Base-by-base conservation (phyloP, 1,140 invertebrate species). In the Heliconius nattereri region DNA sequence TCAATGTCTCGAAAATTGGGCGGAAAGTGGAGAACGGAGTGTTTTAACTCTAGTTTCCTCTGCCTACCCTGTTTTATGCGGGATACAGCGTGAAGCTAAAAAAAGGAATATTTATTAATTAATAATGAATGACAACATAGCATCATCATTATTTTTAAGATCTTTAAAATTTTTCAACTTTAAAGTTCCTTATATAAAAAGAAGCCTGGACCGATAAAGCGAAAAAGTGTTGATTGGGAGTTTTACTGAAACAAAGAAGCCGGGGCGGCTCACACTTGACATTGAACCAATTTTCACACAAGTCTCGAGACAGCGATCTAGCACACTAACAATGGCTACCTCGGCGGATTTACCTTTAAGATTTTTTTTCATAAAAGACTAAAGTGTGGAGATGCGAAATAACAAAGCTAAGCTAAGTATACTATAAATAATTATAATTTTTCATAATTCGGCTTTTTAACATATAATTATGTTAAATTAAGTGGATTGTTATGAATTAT, bases 191-290 rank as follows among this genome's bases (percentile, higher is more conserved):
- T 66, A 29, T 29, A 66, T 66, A 66, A 66, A 66, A 66, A 26
- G 60, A 26, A 66, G 60, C 23, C 54, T 73, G 71, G 71, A 40
- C 49, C 37, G 20, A 73, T 73, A 73, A 73, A 73, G 40, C n/a
- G 11, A 66, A 66, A 71, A 73, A 71, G 71, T 72, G 71, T 40
- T 78, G 40, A 78, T 78, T 71, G 71, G 52, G 73, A 81, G 23
- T 71, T 71, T 75, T 73, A 73, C 45, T 83, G 74, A 70, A 75
- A 82, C 81, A 82, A 77, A 79, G 76, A 45, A 76, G 71, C 26
- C 71, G 60, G 75, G 72, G 19, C 32, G 70, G 26, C 52, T 40
- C 70, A 82, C 81, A 80, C 83, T 84, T 84, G 81, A 82, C 83
- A 80, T 76, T 76, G 78, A 79, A 79, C 75, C 54, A 81, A 82